Percentiles rank a stretch among this genome's conserved stretches.
Evolutionary conservation across 2,888 invertebrate species (phyloP).

Genomic region (Zhuqinia jingwanae): DNA sequence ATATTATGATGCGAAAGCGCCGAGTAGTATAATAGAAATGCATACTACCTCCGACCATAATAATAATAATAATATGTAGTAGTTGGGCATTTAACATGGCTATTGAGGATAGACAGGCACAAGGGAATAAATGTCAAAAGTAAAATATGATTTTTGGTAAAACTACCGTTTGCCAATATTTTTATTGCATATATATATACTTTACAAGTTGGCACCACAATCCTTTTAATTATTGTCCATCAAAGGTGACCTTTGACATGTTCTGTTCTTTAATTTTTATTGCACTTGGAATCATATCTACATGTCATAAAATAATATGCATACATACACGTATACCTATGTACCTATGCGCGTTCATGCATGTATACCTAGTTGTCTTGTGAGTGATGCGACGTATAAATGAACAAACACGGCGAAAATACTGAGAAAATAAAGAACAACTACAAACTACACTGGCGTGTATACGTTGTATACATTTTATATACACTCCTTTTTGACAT

Average conservation of each 20-base stretch:
- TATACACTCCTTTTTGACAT: conserved; percentile 1
- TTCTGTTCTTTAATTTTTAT: conserved; percentile 21
- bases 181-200: neutral
- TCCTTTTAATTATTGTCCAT: conserved; percentile 74
- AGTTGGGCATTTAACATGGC: too few species aligned
- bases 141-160: conserved; percentile 54
- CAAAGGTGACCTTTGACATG: conserved; percentile 75
- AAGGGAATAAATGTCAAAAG: conserved; percentile 58
- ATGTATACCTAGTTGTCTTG: neutral
- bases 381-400: neutral
- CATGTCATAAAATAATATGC: too few species aligned
- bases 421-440: too few species aligned
- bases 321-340: too few species aligned
- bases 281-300: conserved; percentile 19
- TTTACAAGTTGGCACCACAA: conserved; percentile 68
- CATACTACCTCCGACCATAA: too few species aligned
- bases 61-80: neutral
- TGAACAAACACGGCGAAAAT: too few species aligned
- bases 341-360: neutral
- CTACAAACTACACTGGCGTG: too few species aligned
- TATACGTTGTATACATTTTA: neutral
- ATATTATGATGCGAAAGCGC: too few species aligned
- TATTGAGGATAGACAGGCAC: neutral
- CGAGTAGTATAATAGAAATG: too few species aligned
- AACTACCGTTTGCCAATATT: conserved; percentile 57